These are phyloP conservation scores for Teleogryllus oceanicus DNA, from an alignment of 2,888 invertebrate genomes.

Conservation along the genomic window DNA sequence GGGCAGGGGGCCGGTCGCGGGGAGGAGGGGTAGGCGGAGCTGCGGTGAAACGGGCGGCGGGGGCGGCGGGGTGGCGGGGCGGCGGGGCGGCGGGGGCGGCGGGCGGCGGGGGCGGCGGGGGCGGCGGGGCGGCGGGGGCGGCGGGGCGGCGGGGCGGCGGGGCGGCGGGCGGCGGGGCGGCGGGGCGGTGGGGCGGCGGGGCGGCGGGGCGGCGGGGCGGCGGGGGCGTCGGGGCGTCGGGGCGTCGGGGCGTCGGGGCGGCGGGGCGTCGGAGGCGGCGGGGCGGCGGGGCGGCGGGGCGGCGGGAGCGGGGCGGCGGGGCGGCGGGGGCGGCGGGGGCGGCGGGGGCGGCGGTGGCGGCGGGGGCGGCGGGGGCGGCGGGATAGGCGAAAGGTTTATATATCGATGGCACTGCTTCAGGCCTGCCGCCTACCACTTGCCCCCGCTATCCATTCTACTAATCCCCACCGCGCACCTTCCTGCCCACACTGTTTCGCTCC, in stretches of 20 bases:
- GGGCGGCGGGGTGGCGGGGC: not conserved
- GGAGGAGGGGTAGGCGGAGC: no score
- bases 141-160: not conserved
- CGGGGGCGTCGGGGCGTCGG: not conserved
- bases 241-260: not conserved
- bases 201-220: not conserved
- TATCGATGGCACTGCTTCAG: conserved; percentile 19
- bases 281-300: not conserved
- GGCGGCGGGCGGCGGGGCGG: not conserved
- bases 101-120: not conserved
- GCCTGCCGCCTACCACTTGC: conserved; percentile 22
- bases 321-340: not conserved
- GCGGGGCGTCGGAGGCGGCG: no score
- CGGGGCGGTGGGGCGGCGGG: not conserved
- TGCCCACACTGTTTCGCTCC: not conserved
- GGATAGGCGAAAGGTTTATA: not conserved
- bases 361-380: not conserved
- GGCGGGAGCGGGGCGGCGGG: not conserved
- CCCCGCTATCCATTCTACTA: conserved; percentile 28
- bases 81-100: not conserved
- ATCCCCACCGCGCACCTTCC: conserved; percentile 20
- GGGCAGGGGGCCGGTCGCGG: no score
- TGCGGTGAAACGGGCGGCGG: no score
- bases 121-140: not conserved
- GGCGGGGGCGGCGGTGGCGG: not conserved